Conservation (phyloP, 2,888 invertebrate species). For the Bugulina stolonifera region DNA sequence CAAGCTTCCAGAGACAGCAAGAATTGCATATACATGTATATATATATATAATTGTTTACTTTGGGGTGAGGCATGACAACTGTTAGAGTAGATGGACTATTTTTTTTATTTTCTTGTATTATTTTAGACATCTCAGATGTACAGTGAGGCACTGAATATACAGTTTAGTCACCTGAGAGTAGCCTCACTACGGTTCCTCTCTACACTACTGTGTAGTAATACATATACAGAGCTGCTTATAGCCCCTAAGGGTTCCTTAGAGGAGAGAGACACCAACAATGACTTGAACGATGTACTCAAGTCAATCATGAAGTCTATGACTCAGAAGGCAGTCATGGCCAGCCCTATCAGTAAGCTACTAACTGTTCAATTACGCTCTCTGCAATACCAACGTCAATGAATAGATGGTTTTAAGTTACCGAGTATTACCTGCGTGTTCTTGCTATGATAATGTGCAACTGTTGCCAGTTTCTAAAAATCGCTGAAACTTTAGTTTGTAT, state of each 20-base stretch:
- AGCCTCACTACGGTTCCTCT: conserved; percentile 59
- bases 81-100: background rate
- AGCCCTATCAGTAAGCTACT: conserved; percentile 36
- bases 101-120: background rate
- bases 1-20: too few species aligned
- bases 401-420: too few species aligned
- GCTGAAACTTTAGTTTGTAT: too few species aligned
- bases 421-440: too few species aligned
- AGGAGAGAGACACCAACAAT: background rate
- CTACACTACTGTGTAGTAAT: conserved; percentile 57
- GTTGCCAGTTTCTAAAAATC: too few species aligned
- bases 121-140: background rate
- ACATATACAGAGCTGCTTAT: conserved; percentile 59
- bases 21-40: too few species aligned
- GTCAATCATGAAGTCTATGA: conserved; percentile 46
- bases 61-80: background rate
- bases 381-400: too few species aligned
- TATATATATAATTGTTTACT: background rate
- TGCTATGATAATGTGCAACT: too few species aligned
- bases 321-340: conserved; percentile 42
- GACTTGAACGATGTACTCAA: conserved; percentile 33
- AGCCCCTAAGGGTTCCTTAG: conserved; percentile 52
- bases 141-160: conserved; percentile 33
- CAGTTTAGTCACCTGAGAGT: conserved; percentile 58
- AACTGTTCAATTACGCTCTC: too few species aligned